These are phyloP conservation scores for Urosaurus nigricauda DNA, from an alignment of 2,797 vertebrate genomes.

Conservation along the genomic window DNA sequence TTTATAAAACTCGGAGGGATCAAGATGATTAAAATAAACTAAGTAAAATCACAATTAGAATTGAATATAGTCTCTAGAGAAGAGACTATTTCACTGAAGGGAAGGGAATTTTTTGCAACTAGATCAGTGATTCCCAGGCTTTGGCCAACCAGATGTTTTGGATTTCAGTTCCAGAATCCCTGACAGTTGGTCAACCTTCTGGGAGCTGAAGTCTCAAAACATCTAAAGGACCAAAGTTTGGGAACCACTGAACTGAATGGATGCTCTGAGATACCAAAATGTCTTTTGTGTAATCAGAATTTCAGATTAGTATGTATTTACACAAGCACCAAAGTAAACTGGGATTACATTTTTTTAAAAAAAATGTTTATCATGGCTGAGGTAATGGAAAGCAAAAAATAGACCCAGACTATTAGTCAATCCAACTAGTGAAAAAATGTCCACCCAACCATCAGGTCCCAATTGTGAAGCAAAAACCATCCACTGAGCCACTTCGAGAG, in stretches of 20 bases:
- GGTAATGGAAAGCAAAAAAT: conserved; percentile 12
- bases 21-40: background rate
- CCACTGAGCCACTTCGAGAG: background rate
- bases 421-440: background rate
- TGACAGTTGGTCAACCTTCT: no score
- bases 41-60: background rate
- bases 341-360: background rate
- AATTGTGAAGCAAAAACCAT: background rate
- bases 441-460: background rate
- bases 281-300: background rate
- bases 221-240: no score
- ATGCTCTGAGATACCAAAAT: background rate
- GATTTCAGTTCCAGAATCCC: no score
- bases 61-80: background rate
- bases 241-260: no score
- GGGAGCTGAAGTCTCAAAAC: no score
- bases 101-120: background rate
- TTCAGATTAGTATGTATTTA: background rate
- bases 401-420: background rate
- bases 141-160: no score
- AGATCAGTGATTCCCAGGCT: no score
- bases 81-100: background rate
- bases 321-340: background rate
- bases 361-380: background rate
- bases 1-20: background rate